Percentiles rank a stretch among this genome's conserved stretches.
Conservation (phyloP, 37 sponge, comb jelly and placozoan genomes). For the Lycopodina hypogea region DNA sequence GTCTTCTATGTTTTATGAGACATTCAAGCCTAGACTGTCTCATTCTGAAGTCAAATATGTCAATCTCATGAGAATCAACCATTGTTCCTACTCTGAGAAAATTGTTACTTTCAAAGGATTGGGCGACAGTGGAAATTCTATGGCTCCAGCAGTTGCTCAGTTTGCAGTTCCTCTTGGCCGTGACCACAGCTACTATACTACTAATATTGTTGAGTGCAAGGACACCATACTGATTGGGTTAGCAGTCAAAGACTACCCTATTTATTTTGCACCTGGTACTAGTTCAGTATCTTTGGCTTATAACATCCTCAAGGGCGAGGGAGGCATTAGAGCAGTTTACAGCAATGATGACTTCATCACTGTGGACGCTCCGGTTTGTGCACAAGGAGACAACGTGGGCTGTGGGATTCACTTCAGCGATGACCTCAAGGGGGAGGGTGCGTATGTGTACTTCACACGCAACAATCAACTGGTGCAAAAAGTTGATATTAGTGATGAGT, state of each 20-base stretch:
- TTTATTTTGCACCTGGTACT: slow-evolving; percentile 37
- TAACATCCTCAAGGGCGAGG: slow-evolving; percentile 40
- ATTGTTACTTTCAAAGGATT: slow-evolving; percentile 47
- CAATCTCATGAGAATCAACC: slow-evolving; percentile 50
- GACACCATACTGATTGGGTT: slow-evolving; percentile 65
- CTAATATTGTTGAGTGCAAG: slow-evolving; percentile 34
- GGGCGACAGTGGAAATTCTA: slow-evolving; percentile 4
- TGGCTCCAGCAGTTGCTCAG: slow-evolving; percentile 50
- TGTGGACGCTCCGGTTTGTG: slow-evolving; percentile 10
- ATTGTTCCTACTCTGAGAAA: slow-evolving; percentile 65
- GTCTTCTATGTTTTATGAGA: slow-evolving; percentile 29
- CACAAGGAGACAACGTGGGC: slow-evolving; percentile 46
- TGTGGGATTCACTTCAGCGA: slow-evolving; percentile 37
- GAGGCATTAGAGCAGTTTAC: slow-evolving; percentile 42
- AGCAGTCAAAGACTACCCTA: slow-evolving; percentile 49
- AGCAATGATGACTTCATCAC: slow-evolving; percentile 11
- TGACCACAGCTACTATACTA: slow-evolving; percentile 42
- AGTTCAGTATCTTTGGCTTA: slow-evolving; percentile 60
- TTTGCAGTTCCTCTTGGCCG: slow-evolving; percentile 35
- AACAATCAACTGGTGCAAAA: slow-evolving; percentile 34
- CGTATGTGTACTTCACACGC: slow-evolving; percentile 45
- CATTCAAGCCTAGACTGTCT: slow-evolving; percentile 25
- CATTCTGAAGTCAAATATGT: slow-evolving; percentile 19
- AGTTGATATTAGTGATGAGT: slow-evolving; percentile 12
- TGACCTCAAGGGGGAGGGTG: slow-evolving; percentile 1